A percentile compares a stretch with the other conserved stretches of the same genome.
These are phyloP conservation scores for Acanthaster planci DNA, from an alignment of 35 echinoderm and acorn worm genomes.

Conservation along the genomic window DNA sequence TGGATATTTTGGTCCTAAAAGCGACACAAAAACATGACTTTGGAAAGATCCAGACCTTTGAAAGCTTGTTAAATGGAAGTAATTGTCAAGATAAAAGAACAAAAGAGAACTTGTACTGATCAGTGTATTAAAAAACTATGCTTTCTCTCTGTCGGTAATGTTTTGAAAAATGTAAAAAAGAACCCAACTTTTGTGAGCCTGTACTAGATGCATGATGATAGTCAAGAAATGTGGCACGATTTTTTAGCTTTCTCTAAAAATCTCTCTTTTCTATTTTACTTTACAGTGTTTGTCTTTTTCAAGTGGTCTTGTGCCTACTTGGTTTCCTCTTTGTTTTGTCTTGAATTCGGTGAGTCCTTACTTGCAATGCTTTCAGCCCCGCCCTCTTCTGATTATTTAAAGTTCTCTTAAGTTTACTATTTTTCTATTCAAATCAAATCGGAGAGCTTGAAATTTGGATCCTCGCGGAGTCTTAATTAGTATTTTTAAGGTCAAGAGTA, in stretches of 20 bases:
- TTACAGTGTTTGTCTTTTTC: slow-evolving; percentile 67
- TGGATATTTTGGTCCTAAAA: not conserved
- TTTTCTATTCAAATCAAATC: not conserved
- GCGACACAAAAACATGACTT: not conserved
- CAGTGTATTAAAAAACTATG: not conserved
- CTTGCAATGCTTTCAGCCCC: not conserved
- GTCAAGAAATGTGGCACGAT: not conserved
- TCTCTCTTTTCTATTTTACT: not conserved
- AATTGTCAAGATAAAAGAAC: no score
- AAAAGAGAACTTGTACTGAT: no score
- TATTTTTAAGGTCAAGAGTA: not conserved
- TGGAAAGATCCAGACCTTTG: not conserved
- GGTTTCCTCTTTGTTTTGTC: slow-evolving; percentile 64
- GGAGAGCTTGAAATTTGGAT: not conserved
- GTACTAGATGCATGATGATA: not conserved
- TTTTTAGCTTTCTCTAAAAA: not conserved
- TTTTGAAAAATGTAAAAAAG: no score
- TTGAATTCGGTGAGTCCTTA: slow-evolving; percentile 57
- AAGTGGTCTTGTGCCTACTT: slow-evolving; percentile 65
- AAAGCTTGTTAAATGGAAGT: not conserved
- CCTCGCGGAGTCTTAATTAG: not conserved
- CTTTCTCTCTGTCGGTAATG: no score
- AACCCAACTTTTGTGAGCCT: no score
- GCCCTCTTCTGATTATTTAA: not conserved
- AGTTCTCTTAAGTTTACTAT: not conserved